Evolutionary conservation across 2,113 vertebrate species (phyloP), one percentile per base, ranked within the genome.

Genomic region (Cyphomyrus plagiostoma): DNA sequence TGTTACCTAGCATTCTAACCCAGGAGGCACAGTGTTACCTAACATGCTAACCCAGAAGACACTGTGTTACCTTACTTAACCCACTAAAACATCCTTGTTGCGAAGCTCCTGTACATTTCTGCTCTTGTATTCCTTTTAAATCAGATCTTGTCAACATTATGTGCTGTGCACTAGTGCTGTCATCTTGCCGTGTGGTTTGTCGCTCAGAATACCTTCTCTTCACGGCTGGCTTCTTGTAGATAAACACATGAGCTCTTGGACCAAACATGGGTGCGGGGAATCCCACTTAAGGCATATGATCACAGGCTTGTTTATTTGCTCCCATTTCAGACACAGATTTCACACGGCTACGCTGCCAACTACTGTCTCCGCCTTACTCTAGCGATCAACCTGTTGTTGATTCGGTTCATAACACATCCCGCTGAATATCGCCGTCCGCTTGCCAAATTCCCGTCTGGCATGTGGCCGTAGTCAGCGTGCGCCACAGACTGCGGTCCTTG

Each of bases 301-400:
- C 30, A 0, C 26, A 35, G 50, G 48, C 50, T 53, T 35, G 85
- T 87, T 53, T 30, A 56, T 35, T 50, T 87, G 39, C 74, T 80
- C 15, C 74, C 42, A 84, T 48, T 84, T 53, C 85, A 53, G 15
- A 53, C 5, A 86, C 48, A 70, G n/a, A 70, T 70, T 70, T 70
- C 62, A 70, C 62, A 70, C 62, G 3, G 62, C n/a, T 6, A 19
- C 3, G 30, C 50, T 87, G 85, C 85, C 85, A 87, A 19, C n/a
- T 39, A 23, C 85, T 35, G 19, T 87, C 50, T 45, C 45, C 19
- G 82, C 39, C 82, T 84, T n/a, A 48, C 21, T 45, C 48, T 87
- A 39, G 85, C 15, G 49, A 87, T 50, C 48, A 87, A 87, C 85
- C 85, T 53, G 85, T 87, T 87, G 85, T 87, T 39, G 46, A 53